phyloP scores from a whole-genome alignment of 2,113 vertebrate genomes.

The Micromys minutus region DNA sequence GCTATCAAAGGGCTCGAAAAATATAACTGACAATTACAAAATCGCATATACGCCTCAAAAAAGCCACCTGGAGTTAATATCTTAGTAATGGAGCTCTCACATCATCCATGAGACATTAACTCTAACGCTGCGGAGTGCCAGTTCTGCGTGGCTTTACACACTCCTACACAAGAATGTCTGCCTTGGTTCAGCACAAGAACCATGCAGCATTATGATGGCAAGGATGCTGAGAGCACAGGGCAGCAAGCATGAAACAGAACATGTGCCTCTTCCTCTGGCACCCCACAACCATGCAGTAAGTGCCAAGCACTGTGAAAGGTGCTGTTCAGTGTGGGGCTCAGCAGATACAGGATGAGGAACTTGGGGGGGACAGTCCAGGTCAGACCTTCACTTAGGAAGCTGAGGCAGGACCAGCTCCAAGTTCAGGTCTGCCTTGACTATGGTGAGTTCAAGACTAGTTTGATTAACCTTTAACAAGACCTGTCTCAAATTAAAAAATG shows the following conservation, averaged over 20 bases:
- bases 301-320: not conserved
- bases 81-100: not conserved
- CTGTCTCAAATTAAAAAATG: not conserved
- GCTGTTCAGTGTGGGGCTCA: conserved; percentile 25
- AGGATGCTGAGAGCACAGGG: not conserved
- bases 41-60: not conserved
- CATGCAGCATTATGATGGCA: not conserved
- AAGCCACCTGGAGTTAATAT: not conserved
- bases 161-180: not conserved
- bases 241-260: not conserved
- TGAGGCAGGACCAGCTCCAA: not conserved
- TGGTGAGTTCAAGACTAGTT: not conserved
- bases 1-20: not conserved
- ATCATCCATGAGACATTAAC: not conserved
- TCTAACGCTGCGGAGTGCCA: not conserved
- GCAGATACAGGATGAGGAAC: not conserved
- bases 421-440: not conserved
- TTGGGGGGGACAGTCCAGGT: not conserved
- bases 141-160: not conserved
- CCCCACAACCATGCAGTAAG: not conserved
- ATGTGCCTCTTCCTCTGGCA: not conserved
- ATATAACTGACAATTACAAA: not conserved
- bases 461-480: not conserved
- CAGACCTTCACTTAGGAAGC: not conserved
- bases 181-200: not conserved